phyloP scores from a whole-genome alignment of 2,113 vertebrate species.

The Pseudopipra pipra region DNA sequence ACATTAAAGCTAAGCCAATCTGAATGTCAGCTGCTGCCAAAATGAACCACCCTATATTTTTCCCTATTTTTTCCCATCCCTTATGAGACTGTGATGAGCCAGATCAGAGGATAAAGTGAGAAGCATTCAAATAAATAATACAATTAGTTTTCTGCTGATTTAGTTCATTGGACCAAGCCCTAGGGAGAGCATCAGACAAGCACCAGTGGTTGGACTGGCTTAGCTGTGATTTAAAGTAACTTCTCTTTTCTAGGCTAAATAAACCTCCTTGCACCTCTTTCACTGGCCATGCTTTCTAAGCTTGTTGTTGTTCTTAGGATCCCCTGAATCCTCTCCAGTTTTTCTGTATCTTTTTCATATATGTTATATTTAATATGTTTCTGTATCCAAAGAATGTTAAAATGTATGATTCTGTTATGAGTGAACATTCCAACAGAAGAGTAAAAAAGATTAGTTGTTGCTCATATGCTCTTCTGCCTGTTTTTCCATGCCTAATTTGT shows the following conservation, averaged over 20 bases:
- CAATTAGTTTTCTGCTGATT: background rate
- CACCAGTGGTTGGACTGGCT: background rate
- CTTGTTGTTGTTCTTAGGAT: background rate
- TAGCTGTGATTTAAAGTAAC: background rate
- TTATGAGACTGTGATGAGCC: background rate
- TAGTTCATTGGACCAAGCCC: background rate
- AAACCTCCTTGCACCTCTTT: background rate
- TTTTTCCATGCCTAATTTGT: background rate
- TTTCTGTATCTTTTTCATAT: background rate
- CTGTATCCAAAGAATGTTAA: background rate
- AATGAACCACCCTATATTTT: background rate
- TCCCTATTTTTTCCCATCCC: background rate
- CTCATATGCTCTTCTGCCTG: background rate
- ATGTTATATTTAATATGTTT: background rate
- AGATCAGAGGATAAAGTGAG: background rate
- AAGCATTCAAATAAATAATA: background rate
- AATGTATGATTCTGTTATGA: background rate
- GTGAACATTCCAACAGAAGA: background rate
- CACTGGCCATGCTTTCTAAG: background rate
- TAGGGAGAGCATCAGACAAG: background rate
- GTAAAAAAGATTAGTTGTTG: background rate
- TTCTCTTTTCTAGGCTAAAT: background rate
- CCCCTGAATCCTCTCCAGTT: background rate
- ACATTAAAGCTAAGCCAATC: background rate
- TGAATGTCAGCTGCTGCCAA: background rate